These are phyloP conservation scores for Drosophila bunnanda DNA, from an alignment of 2,888 invertebrate genomes.

Conservation along the genomic window DNA sequence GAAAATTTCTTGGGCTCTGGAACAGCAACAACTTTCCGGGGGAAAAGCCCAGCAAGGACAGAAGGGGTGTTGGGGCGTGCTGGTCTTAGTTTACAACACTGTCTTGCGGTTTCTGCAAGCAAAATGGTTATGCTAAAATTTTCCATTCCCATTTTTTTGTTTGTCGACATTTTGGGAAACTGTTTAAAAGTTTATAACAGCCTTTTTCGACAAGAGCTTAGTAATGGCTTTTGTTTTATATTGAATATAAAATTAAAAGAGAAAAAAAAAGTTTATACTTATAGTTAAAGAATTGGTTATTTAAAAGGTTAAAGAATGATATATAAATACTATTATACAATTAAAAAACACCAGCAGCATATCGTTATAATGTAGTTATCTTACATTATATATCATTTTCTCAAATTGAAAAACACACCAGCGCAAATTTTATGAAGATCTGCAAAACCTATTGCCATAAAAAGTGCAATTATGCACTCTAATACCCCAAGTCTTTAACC, in stretches of 20 bases:
- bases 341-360: no score
- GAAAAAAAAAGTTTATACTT: neutral
- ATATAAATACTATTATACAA: neutral
- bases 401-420: neutral
- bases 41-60: slow-evolving; percentile 7
- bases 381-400: no score
- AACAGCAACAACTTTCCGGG: slow-evolving; percentile 42
- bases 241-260: neutral
- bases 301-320: neutral
- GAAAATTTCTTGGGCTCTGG: slow-evolving; percentile 66
- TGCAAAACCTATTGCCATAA: neutral
- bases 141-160: slow-evolving; percentile 36
- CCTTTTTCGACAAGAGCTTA: slow-evolving; percentile 10
- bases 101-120: slow-evolving; percentile 77
- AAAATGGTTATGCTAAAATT: slow-evolving; percentile 77
- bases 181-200: slow-evolving; percentile 33
- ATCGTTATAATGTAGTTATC: no score
- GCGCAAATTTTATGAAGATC: neutral
- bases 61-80: slow-evolving; percentile 10
- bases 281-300: neutral
- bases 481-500: slow-evolving; percentile 9
- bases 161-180: slow-evolving; percentile 24
- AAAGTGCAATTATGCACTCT: slow-evolving; percentile 21
- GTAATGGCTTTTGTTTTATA: slow-evolving; percentile 18
- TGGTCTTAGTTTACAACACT: slow-evolving; percentile 73